Percentiles rank a stretch among this genome's conserved stretches.
Evolutionary conservation across 2,888 invertebrate genomes (phyloP).

Genomic region (Diploptera punctata): DNA sequence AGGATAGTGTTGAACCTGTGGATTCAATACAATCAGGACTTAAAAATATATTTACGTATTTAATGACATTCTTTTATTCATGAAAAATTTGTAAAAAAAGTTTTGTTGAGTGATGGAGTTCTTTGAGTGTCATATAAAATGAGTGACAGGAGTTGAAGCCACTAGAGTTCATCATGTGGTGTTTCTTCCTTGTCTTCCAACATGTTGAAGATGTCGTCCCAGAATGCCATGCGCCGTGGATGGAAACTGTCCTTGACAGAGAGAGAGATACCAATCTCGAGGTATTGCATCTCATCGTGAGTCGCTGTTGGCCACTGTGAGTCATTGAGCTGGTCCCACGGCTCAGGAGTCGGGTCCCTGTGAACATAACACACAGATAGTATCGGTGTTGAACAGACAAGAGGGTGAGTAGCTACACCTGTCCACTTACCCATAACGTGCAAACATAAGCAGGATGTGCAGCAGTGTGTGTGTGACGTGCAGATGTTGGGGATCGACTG

Average conservation of each 20-base stretch:
- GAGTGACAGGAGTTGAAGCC: no score
- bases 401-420: neutral
- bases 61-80: no score
- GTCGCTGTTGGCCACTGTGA: slow-evolving; percentile 37
- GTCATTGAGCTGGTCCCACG: slow-evolving; percentile 15
- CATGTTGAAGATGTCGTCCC: slow-evolving; percentile 34
- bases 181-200: neutral
- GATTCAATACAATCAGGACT: no score
- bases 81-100: no score
- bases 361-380: neutral
- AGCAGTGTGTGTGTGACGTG: slow-evolving; percentile 18
- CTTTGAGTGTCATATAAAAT: no score
- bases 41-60: no score
- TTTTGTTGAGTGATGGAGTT: no score
- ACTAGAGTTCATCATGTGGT: no score
- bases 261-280: slow-evolving; percentile 32
- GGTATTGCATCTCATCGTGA: slow-evolving; percentile 27
- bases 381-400: no score
- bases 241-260: slow-evolving; percentile 32
- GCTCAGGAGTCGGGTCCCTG: slow-evolving; percentile 35
- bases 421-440: slow-evolving; percentile 34
- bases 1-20: no score
- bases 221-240: slow-evolving; percentile 37
- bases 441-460: slow-evolving; percentile 34
- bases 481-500: slow-evolving; percentile 14